Base-by-base conservation (phyloP, 2,888 invertebrate genomes). In the Erebia epiphron region DNA sequence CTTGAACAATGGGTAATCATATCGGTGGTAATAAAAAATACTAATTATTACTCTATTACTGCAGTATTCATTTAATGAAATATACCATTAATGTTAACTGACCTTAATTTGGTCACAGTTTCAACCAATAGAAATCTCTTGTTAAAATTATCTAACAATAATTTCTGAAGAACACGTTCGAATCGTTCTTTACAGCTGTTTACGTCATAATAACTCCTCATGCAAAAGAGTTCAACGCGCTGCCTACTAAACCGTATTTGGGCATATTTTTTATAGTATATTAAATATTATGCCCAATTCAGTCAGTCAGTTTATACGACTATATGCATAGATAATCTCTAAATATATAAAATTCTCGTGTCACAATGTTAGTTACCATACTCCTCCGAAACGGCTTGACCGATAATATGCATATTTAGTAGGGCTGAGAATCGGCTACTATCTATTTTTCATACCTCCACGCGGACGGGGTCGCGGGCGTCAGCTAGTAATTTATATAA, bases 21-120 rank as follows among this genome's bases (percentile, higher is more conserved):
- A 63, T 63, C 50, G 50, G 63, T 63, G 63, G 63, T 50, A 63
- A 35, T 50, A 50, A 63, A n/a, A 35, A 49, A 63, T 43, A 18
- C 43, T 11, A n/a, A 43, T 43, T 61, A 43, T 61, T 61, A 43
- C 61, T 43, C 46, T n/a, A 63, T 50, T 52, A 63, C 50, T 49
- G 11, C 63, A 50, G 49, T 49, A 21, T 62, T 21, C 50, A 50
- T 63, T 5, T 63, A 63, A 35, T 14, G 49, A 63, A 63, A n/a
- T 14, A 49, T 21, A 9, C 18, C 26, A 26, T 13, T 49, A 62
- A 62, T 21, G 62, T 50, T 50, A 61, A 13, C 16, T 61, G 61
- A 16, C 21, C 50, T 63, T 60, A 11, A 46, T 13, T 46, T 46
- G 2, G 4, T 46, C 11, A 46, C 46, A 2, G 13, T 46, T 46